Evolutionary conservation across 1,140 invertebrate genomes (phyloP).

Genomic region (Aplysia californica): DNA sequence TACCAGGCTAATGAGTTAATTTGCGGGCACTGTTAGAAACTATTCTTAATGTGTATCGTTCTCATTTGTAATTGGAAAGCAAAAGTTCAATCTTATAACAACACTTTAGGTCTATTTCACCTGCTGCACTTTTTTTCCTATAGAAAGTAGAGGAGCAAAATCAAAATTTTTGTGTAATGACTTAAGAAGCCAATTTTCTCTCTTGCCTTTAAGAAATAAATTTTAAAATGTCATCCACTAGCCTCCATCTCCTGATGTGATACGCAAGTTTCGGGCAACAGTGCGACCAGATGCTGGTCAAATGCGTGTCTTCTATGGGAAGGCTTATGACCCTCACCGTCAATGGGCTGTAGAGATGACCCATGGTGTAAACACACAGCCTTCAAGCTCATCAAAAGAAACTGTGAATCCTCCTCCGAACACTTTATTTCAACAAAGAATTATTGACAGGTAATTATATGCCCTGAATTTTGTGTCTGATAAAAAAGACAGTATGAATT

Average conservation of each 20-base stretch:
- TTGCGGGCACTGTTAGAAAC: too few species aligned
- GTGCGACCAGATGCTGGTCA: constrained; percentile 60
- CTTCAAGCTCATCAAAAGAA: constrained; percentile 49
- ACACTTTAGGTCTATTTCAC: background rate
- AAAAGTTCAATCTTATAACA: too few species aligned
- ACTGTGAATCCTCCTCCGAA: constrained; percentile 62
- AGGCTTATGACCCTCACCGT: constrained; percentile 61
- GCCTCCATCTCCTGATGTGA: constrained; percentile 60
- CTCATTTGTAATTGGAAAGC: too few species aligned
- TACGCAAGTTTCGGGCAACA: constrained; percentile 59
- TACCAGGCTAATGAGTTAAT: too few species aligned
- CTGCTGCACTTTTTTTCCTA: background rate
- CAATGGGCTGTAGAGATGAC: constrained; percentile 62
- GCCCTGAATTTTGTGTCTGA: too few species aligned
- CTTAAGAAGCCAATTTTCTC: background rate
- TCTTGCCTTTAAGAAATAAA: background rate
- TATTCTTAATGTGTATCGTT: too few species aligned
- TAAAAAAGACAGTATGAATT: too few species aligned
- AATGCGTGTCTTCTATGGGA: constrained; percentile 64
- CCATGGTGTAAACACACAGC: constrained; percentile 61
- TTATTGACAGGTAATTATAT: constrained; percentile 47
- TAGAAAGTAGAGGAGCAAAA: too few species aligned
- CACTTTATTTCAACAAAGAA: constrained; percentile 58
- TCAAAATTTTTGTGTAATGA: too few species aligned
- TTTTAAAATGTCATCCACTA: constrained; percentile 20